Evolutionary conservation across 2,797 vertebrate genomes (phyloP), one percentile per base, ranked within the genome.

Genomic region (Acipenser ruthenus): DNA sequence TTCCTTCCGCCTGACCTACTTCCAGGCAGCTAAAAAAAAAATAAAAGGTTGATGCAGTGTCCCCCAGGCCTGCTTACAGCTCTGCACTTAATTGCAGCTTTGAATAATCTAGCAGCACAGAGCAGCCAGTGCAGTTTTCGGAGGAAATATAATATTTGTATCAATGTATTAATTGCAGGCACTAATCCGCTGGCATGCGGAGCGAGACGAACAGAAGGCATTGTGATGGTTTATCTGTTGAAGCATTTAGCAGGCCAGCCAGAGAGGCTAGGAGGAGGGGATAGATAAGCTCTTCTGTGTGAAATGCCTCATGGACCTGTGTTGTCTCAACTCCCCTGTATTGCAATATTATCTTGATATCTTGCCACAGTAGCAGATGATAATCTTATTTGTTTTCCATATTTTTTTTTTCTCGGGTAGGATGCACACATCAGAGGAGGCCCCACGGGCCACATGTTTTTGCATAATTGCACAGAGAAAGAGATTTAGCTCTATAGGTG

Each of bases 1-100:
- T 80, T 70, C 65, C 67, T 62, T 68, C 66, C 77, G 78, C 79
- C 81, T 91, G 89, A 91, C 87, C 88, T 90, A 91, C 82, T 90
- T 89, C 86, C 85, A 84, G 79, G 80, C 62, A 12, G 7, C 23
- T 37, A 18, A 18, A 18, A 18, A 18, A 18, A n/a, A n/a, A 18
- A 18, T 18, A 18, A 18, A 18, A 18, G 15, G 15, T 18, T 18
- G 15, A 18, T 18, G 15, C 15, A 18, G 15, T 18, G 15, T 18
- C 15, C 15, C 15, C 15, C 15, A 18, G 15, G 15, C 15, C 15
- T 18, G 15, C 15, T 18, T 18, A 18, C 15, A 18, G 15, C 15
- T 18, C 23, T 37, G 13, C 55, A 13, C 6, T 58, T 58, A 58
- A 58, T 58, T 58, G 55, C 55, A 58, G 55, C 12, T 58, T 58